phyloP scores from a whole-genome alignment of 2,888 invertebrate species.

The Mamestra brassicae region DNA sequence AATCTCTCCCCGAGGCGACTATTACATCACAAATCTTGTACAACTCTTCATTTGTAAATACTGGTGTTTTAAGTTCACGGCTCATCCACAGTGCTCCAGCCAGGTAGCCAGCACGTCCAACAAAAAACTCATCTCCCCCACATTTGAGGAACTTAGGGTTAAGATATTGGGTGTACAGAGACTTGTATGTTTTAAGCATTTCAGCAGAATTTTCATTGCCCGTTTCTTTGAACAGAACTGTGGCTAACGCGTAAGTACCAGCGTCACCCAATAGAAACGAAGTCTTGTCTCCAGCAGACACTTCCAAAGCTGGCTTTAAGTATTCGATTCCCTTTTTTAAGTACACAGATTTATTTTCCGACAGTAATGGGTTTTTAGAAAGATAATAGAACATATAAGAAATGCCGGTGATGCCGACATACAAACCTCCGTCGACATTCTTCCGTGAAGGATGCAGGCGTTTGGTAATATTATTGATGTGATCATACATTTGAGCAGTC shows the following conservation, averaged over 20 bases:
- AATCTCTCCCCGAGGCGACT: conserved; percentile 93
- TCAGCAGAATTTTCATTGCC: conserved; percentile 83
- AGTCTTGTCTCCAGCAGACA: conserved; percentile 91
- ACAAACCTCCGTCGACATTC: conserved; percentile 92
- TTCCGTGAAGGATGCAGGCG: conserved; percentile 78
- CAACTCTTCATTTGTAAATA: conserved; percentile 87
- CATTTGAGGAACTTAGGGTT: conserved; percentile 90
- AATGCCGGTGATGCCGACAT: conserved; percentile 93
- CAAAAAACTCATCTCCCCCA: conserved; percentile 96
- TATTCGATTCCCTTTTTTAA: conserved; percentile 92
- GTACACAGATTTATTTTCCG: conserved; percentile 84
- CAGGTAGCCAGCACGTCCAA: conserved; percentile 96
- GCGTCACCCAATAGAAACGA: conserved; percentile 95
- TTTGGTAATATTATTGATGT: conserved; percentile 79
- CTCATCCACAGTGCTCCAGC: conserved; percentile 94
- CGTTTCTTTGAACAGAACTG: conserved; percentile 90
- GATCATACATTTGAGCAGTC: conserved; percentile 76
- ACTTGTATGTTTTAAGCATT: conserved; percentile 81
- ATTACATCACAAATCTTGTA: conserved; percentile 93
- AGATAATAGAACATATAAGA: conserved; percentile 95
- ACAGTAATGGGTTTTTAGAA: conserved; percentile 89
- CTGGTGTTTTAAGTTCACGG: conserved; percentile 86
- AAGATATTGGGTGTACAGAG: conserved; percentile 80
- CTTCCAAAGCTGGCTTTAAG: conserved; percentile 91
- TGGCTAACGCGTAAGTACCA: conserved; percentile 94